Conservation (phyloP, 1,140 invertebrate species). For the Cataglyphis hispanica region DNA sequence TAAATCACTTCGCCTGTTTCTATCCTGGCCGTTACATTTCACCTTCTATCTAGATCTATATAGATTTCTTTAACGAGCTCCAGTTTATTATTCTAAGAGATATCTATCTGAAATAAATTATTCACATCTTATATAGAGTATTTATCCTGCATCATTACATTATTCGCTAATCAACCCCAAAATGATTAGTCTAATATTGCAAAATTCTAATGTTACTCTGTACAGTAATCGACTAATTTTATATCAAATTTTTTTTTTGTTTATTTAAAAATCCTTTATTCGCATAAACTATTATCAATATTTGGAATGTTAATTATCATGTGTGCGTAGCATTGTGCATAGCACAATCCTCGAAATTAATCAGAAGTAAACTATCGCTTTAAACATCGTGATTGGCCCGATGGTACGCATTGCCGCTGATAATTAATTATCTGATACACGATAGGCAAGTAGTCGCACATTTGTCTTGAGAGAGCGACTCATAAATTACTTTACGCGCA, state of each 20-base stretch:
- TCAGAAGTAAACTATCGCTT: not conserved
- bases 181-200: not conserved
- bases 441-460: constrained; percentile 57
- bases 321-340: not conserved
- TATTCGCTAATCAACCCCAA: not conserved
- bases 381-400: not conserved
- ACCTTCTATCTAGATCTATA: constrained; percentile 14
- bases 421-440: constrained; percentile 53
- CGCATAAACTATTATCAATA: not conserved
- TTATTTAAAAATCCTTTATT: not conserved
- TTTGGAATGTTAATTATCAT: not conserved
- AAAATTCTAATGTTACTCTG: constrained; percentile 2
- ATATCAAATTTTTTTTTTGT: not conserved
- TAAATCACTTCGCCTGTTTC: constrained; percentile 28
- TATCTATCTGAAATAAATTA: constrained; percentile 16
- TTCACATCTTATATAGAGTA: not conserved
- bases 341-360: constrained; percentile 27
- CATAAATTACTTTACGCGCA: constrained; percentile 48
- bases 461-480: constrained; percentile 52
- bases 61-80: constrained; percentile 30
- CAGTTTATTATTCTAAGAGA: constrained; percentile 28
- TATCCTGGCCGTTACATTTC: not conserved
- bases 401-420: not conserved
- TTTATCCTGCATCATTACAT: not conserved
- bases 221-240: not conserved